Evolutionary conservation across 2,888 invertebrate species (phyloP), one percentile per base, ranked within the genome.

Genomic region (Busseola fusca): DNA sequence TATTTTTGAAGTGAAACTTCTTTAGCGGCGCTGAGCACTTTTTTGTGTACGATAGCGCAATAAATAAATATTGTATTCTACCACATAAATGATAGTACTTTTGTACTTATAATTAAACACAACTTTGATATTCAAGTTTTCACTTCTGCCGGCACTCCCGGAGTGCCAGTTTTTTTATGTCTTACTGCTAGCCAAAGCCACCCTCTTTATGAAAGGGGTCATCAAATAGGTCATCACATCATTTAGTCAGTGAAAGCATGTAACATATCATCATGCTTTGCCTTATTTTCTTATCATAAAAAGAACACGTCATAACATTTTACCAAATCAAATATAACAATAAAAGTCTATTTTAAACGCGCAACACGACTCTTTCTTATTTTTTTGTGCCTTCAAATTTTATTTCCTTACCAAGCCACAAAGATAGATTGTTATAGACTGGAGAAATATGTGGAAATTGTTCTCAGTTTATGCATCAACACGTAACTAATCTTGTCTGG

Each of bases 401-500:
- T 79, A 83, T 81, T 78, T 62, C 18, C 69, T 50, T 74, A 45
- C 68, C 52, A 50, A 71, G 40, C 54, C 45, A 45, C 45, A 70
- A 62, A 73, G 37, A 72, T 71, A 80, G 69, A 74, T 65, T 76
- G 73, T 80, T 80, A 69, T 73, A 82, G 68, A 78, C 68, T 66
- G 18, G 40, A 78, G 37, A 75, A 83, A 80, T 74, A 75, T 75
- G 69, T 76, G 50, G 16, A 62, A 58, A 76, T 74, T 60, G 59
- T 77, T 72, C 59, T 56, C 65, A 65, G 72, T 64, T 84, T 81
- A 84, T 84, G 83, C 83, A 66, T 77, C 69, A 80, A 79, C 81
- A 84, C 81, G 79, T 81, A 83, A 72, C 84, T 84, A 83, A 84
- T 84, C 70, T 78, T 68, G 60, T 71, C 59, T 67, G 34, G 73